A percentile compares a stretch with the other conserved stretches of the same genome.
Conservation (phyloP, 2,797 vertebrate species). For the Xerus rutilus region DNA sequence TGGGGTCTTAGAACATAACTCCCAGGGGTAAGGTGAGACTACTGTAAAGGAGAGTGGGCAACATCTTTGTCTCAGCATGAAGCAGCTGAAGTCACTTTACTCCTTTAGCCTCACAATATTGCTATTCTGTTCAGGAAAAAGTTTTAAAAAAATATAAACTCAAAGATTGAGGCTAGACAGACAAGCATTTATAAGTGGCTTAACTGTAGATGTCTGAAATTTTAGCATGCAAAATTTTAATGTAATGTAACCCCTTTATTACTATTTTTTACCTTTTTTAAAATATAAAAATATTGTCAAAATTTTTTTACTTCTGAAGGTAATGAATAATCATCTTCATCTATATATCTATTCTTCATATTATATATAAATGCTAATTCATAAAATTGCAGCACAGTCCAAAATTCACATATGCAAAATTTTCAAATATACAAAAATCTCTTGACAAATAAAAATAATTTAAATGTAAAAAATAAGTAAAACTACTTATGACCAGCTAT, state of each 20-base stretch:
- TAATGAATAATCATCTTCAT: neutral
- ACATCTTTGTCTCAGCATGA: neutral
- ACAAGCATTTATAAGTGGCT: neutral
- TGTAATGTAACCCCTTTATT: neutral
- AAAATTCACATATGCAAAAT: slow-evolving; percentile 24
- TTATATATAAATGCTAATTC: slow-evolving; percentile 30
- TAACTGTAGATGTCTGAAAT: neutral
- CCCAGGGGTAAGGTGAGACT: neutral
- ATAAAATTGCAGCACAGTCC: neutral
- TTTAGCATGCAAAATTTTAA: neutral
- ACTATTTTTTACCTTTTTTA: neutral
- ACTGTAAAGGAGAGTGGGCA: neutral
- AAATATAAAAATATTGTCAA: neutral
- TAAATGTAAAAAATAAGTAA: too few relatives aligned
- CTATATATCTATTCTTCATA: neutral
- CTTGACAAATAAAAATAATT: neutral
- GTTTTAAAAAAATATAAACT: neutral
- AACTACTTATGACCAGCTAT: neutral
- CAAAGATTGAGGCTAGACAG: neutral
- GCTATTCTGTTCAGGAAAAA: slow-evolving; percentile 14
- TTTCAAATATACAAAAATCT: neutral
- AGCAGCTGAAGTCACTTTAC: neutral
- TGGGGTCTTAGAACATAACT: neutral
- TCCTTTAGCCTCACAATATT: neutral
- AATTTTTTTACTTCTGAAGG: slow-evolving; percentile 27